These are phyloP conservation scores for Phyto melanocephala DNA, from an alignment of 2,888 invertebrate genomes.

Conservation along the genomic window DNA sequence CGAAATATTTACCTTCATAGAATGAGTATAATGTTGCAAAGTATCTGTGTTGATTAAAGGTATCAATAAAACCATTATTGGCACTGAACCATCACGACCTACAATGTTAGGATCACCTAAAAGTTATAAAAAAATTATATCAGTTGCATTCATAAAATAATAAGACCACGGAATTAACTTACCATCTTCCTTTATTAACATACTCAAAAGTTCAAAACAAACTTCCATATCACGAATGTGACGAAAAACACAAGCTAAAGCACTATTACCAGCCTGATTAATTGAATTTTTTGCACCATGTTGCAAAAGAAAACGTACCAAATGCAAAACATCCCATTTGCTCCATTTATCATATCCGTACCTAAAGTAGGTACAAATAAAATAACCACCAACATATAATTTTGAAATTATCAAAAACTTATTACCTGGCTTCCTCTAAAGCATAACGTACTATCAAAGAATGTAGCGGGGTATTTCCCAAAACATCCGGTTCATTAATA, in stretches of 20 bases:
- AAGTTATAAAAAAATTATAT: background rate
- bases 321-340: constrained; percentile 86
- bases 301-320: constrained; percentile 83
- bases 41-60: constrained; percentile 88
- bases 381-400: too few relatives aligned
- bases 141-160: background rate
- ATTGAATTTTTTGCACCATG: constrained; percentile 85
- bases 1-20: constrained; percentile 82
- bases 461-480: constrained; percentile 87
- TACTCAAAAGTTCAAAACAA: constrained; percentile 79
- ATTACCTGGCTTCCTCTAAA: constrained; percentile 82
- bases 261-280: constrained; percentile 85
- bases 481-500: constrained; percentile 85
- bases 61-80: constrained; percentile 87
- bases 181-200: constrained; percentile 79
- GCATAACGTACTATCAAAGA: constrained; percentile 83
- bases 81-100: constrained; percentile 85
- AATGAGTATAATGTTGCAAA: constrained; percentile 85
- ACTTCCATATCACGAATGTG: constrained; percentile 86
- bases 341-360: constrained; percentile 86
- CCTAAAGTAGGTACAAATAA: constrained; percentile 66
- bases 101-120: constrained; percentile 84
- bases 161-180: background rate
- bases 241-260: constrained; percentile 84
- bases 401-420: too few relatives aligned